Conservation (phyloP, 1,140 invertebrate species). For the Megalopta genalis region DNA sequence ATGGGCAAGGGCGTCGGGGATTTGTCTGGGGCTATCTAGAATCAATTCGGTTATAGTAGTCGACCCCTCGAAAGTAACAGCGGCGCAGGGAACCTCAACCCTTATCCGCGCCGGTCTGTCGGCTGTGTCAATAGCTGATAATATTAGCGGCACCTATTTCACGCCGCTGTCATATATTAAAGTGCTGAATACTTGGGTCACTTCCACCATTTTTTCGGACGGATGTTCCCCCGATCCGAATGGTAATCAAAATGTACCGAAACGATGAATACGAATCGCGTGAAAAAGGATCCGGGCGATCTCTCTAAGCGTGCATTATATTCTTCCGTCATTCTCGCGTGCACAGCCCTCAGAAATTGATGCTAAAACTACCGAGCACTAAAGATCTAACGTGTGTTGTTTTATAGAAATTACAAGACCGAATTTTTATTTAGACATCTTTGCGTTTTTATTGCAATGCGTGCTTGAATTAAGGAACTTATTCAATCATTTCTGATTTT, state of each 20-base stretch:
- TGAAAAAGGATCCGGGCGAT: no score
- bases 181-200: slow-evolving; percentile 28
- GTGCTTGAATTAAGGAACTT: no score
- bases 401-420: no score
- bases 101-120: slow-evolving; percentile 55
- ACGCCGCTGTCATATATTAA: slow-evolving; percentile 54
- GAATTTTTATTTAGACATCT: no score
- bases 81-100: slow-evolving; percentile 48
- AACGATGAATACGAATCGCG: background rate
- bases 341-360: no score
- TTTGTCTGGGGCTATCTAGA: slow-evolving; percentile 71
- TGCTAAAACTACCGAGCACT: no score
- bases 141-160: slow-evolving; percentile 62
- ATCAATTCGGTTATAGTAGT: slow-evolving; percentile 70
- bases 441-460: no score
- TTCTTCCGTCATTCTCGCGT: no score
- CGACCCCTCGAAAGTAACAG: slow-evolving; percentile 47
- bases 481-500: no score
- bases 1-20: slow-evolving; percentile 59
- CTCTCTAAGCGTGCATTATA: no score
- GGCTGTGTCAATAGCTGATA: slow-evolving; percentile 70
- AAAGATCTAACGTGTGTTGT: no score
- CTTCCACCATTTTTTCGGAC: slow-evolving; percentile 18
- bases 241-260: background rate
- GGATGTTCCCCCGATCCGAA: slow-evolving; percentile 8